Conservation (phyloP, 2,113 vertebrate genomes). For the Turdus rufiventris region DNA sequence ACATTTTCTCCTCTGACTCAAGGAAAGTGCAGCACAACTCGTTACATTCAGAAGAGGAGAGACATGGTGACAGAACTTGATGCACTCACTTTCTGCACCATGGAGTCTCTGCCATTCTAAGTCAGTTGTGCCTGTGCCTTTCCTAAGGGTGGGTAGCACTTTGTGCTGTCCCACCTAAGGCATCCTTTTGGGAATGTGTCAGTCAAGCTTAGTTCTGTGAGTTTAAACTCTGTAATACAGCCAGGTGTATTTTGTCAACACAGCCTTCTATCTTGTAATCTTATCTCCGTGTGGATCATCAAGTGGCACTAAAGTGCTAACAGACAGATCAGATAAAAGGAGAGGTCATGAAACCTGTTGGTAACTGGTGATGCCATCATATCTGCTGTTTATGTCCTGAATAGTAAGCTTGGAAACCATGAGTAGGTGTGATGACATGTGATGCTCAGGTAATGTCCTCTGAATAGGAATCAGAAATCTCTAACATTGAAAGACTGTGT, state of each 20-base stretch:
- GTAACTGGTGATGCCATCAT: background rate
- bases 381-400: background rate
- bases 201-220: rapidly evolving
- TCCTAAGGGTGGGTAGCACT: background rate
- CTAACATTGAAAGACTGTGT: background rate
- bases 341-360: background rate
- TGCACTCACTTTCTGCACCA: background rate
- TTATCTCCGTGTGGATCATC: background rate
- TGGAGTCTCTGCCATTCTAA: background rate
- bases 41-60: background rate
- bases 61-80: background rate
- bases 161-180: background rate
- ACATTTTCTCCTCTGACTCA: background rate
- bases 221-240: background rate
- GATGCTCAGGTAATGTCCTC: background rate
- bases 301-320: background rate
- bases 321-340: background rate
- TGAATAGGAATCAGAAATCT: background rate
- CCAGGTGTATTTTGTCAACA: background rate
- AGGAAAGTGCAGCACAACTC: background rate
- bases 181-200: background rate
- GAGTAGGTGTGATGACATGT: background rate
- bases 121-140: background rate
- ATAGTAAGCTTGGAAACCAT: background rate
- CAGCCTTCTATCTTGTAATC: background rate